Conservation (phyloP, 2,113 vertebrate genomes). For the Sinocyclocheilus anshuiensis region DNA sequence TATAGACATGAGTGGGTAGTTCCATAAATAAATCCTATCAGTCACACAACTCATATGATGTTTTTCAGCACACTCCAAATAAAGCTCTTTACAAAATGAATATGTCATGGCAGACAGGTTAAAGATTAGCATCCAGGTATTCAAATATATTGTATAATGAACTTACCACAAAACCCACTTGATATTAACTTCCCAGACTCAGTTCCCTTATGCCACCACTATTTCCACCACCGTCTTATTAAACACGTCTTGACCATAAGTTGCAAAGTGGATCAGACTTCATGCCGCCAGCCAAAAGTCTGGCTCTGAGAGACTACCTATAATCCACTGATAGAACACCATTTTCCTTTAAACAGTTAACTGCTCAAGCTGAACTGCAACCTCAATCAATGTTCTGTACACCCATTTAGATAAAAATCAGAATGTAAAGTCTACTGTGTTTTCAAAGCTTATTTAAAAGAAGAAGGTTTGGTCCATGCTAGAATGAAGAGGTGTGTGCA, state of each 20-base stretch:
- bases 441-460: not conserved
- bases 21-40: not conserved
- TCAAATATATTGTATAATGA: not conserved
- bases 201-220: not conserved
- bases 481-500: conserved; percentile 21
- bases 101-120: not conserved
- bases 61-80: not conserved
- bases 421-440: not conserved
- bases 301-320: not conserved
- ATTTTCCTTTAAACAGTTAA: not conserved
- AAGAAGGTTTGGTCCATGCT: not conserved
- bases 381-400: not conserved
- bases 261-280: not conserved
- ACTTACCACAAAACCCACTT: not conserved
- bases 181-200: not conserved
- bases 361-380: not conserved
- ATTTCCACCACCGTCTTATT: not conserved
- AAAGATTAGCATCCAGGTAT: not conserved
- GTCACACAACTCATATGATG: not conserved
- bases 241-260: not conserved
- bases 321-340: not conserved
- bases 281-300: not conserved
- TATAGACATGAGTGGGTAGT: not conserved
- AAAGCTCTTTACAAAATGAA: not conserved
- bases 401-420: not conserved